These are phyloP conservation scores for Theristicus caerulescens DNA, from an alignment of 2,113 vertebrate genomes.

Conservation along the genomic window DNA sequence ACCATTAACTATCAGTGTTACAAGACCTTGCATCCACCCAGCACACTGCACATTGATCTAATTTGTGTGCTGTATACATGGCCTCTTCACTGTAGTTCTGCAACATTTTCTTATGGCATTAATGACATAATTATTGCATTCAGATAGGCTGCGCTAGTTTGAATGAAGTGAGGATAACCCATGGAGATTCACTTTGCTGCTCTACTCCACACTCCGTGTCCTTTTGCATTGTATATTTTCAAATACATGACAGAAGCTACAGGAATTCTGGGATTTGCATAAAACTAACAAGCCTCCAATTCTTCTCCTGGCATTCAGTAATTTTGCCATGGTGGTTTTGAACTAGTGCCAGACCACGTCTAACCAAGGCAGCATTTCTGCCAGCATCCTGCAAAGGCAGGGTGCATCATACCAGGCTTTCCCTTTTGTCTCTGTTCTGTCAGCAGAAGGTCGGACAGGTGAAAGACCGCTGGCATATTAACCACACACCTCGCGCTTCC, in stretches of 20 bases:
- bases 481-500: neutral
- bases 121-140: conserved; percentile 45
- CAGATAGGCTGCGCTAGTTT: neutral
- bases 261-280: conserved; percentile 53
- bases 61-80: neutral
- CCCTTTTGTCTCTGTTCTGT: neutral
- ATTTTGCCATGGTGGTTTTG: conserved; percentile 42
- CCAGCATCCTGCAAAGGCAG: neutral
- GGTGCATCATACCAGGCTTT: neutral
- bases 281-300: conserved; percentile 39
- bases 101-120: neutral
- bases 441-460: neutral
- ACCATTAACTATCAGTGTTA: neutral
- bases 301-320: conserved; percentile 41
- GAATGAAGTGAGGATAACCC: conserved; percentile 22
- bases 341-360: neutral
- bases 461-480: neutral
- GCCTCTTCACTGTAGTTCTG: neutral
- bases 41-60: neutral
- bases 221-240: conserved; percentile 12
- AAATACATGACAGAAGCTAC: conserved; percentile 58
- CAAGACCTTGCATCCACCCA: neutral
- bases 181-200: conserved; percentile 42
- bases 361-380: neutral
- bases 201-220: conserved; percentile 10